Evolutionary conservation across 2,888 invertebrate species (phyloP), one percentile per base, ranked within the genome.

Genomic region (Podabrus alpinus): DNA sequence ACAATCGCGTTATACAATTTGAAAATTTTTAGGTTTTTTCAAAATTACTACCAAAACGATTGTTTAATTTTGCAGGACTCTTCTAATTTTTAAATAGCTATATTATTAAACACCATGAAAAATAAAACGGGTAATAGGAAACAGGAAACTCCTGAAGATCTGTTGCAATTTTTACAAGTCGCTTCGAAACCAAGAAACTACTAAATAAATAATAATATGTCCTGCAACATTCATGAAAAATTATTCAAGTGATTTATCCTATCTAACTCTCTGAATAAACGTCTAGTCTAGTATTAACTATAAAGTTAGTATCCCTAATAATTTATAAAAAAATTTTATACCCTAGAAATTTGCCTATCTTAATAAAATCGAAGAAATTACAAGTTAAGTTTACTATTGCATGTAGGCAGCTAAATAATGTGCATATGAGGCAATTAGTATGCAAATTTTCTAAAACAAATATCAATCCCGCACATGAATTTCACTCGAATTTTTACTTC

Each of bases 361-460:
- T 64, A 64, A 64, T 21, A 21, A 64, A 64, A 64, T 64, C 62
- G 19, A n/a, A 21, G 62, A 21, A 45, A 59, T 59, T 69, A 17
- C 17, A 60, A 59, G 21, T 13, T 15, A 11, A 21, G 19, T n/a
- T 59, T 59, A 19, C 59, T 59, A 69, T 16, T 59, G 59, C 21
- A 21, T 69, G 68, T 59, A 16, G 25, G 67, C 16, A 9, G 11
- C 21, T 69, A 19, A 21, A 60, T 15, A 69, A 69, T 59, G 21
- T 64, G 21, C 21, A 60, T 21, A 69, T 62, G 62, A 62, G 24
- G 61, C 29, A 29, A 69, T 69, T 69, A 61, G 62, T 29, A 69
- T 69, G 69, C 62, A 69, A 69, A 69, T 69, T 69, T 62, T 29
- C 62, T 29, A 69, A 45, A 61, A 69, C 69, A 13, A 69, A 69